Evolutionary conservation across 2,888 invertebrate species (phyloP).

Genomic region (Rhagonycha lutea): DNA sequence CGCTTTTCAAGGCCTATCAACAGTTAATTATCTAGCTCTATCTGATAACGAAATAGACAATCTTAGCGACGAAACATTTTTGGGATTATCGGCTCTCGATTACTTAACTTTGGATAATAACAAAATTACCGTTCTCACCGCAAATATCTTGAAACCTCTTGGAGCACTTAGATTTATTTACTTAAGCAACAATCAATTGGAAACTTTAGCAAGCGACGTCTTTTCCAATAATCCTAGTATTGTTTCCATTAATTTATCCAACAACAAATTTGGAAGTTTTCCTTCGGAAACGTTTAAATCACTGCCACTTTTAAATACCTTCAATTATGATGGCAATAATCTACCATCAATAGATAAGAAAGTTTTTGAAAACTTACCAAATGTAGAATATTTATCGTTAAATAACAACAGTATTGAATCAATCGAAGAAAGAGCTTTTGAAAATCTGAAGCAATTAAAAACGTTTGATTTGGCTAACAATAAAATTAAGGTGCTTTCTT

Average conservation of each 20-base stretch:
- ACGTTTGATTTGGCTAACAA: background rate
- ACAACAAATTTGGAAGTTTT: background rate
- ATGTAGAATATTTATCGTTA: background rate
- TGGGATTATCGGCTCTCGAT: background rate
- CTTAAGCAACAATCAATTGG: background rate
- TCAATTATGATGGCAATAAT: background rate
- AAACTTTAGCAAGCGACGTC: background rate
- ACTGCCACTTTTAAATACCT: background rate
- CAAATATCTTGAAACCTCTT: background rate
- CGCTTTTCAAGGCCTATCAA: background rate
- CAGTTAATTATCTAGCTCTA: background rate
- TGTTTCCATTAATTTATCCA: background rate
- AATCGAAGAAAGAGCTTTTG: background rate
- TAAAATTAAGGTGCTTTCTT: background rate
- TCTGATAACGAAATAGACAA: background rate
- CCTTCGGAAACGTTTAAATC: background rate
- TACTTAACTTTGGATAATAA: background rate
- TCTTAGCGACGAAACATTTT: background rate
- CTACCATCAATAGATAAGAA: background rate
- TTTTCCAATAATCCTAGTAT: background rate
- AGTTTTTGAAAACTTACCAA: background rate
- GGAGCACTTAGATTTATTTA: background rate
- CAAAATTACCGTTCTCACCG: background rate
- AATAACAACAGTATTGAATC: background rate
- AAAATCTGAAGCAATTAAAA: background rate